phyloP scores from a whole-genome alignment of 1,140 invertebrate species.

The Neuroterus valhalla region DNA sequence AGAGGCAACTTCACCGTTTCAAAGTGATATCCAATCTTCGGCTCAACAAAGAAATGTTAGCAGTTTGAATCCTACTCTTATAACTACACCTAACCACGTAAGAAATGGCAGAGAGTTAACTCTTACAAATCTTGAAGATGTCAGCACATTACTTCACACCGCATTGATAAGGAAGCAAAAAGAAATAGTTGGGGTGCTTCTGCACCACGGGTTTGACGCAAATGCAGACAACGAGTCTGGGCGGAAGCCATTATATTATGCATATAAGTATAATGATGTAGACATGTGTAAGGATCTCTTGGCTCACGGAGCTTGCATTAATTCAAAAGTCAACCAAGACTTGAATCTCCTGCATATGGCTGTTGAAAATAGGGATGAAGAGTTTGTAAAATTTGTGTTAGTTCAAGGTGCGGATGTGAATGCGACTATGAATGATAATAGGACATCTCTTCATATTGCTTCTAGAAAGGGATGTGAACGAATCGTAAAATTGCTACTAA shows the following conservation, averaged over 20 bases:
- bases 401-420: conserved; percentile 72
- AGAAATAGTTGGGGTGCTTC: not conserved
- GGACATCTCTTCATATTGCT: conserved; percentile 74
- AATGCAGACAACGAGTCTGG: not conserved
- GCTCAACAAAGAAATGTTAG: too few relatives aligned
- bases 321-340: not conserved
- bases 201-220: not conserved
- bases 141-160: not conserved
- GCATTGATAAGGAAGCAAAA: not conserved
- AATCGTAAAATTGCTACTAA: conserved; percentile 49
- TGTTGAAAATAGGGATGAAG: conserved; percentile 71
- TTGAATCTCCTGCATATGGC: not conserved
- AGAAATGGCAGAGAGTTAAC: too few relatives aligned
- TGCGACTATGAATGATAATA: conserved; percentile 67
- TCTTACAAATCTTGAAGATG: not conserved
- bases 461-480: conserved; percentile 74
- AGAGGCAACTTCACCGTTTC: too few relatives aligned
- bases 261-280: not conserved
- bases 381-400: conserved; percentile 71
- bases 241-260: not conserved
- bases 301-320: not conserved
- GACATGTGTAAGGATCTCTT: not conserved
- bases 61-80: too few relatives aligned
- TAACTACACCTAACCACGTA: too few relatives aligned
- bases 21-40: too few relatives aligned